Percentiles rank a stretch among this genome's conserved stretches.
phyloP scores from a whole-genome alignment of 2,888 invertebrate species.

The Tetrapedia diversipes region DNA sequence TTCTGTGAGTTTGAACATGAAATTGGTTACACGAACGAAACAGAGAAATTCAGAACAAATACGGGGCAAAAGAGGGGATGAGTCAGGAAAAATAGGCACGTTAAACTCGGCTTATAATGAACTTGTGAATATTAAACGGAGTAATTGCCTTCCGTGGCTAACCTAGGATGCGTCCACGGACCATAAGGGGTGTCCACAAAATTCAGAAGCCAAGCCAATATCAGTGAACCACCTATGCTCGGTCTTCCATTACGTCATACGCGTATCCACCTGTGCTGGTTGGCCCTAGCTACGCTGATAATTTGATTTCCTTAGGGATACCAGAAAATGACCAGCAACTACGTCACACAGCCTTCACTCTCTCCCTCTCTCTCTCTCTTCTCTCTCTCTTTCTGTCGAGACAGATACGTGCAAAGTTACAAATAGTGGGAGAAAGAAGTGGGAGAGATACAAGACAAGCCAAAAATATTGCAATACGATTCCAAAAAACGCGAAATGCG shows the following conservation, averaged over 20 bases:
- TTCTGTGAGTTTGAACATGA: no score
- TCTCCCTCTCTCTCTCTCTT: conserved; percentile 20
- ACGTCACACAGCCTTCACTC: conserved; percentile 23
- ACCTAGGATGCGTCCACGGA: conserved; percentile 60
- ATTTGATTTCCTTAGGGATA: conserved; percentile 68
- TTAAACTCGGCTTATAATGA: conserved; percentile 76
- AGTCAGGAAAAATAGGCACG: conserved; percentile 53
- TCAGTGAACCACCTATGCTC: conserved; percentile 74
- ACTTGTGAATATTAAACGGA: conserved; percentile 82
- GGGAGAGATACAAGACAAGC: no score
- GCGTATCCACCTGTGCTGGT: conserved; percentile 42
- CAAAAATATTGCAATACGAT: no score
- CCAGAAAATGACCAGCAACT: conserved; percentile 36
- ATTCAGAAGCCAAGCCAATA: conserved; percentile 77
- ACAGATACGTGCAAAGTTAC: no score
- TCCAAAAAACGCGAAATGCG: no score
- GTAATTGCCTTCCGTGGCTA: conserved; percentile 79
- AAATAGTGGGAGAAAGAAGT: no score
- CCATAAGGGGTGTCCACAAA: conserved; percentile 73
- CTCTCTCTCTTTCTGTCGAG: no score
- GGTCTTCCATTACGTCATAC: conserved; percentile 55
- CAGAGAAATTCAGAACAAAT: conserved; percentile 2
- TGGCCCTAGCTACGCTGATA: conserved; percentile 62
- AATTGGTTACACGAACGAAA: background rate
- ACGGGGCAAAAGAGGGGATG: conserved; percentile 30